Conservation (phyloP, 2,113 vertebrate genomes). For the Larimichthys polyactis region DNA sequence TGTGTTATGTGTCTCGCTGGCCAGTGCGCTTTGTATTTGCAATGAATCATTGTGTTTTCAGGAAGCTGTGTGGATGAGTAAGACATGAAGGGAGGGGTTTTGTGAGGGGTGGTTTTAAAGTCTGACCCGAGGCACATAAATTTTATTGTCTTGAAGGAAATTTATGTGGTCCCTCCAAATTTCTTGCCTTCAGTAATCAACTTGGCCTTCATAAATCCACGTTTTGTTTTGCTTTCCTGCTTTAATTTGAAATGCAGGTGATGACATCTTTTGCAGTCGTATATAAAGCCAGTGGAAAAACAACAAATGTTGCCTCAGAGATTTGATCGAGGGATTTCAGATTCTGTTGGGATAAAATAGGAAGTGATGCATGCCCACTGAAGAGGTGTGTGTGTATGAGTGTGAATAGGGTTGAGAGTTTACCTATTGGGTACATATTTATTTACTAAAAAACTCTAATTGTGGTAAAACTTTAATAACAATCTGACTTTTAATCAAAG, state of each 20-base stretch:
- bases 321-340: not conserved
- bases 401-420: not conserved
- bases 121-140: slow-evolving; percentile 16
- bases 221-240: not conserved
- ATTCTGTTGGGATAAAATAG: slow-evolving; percentile 12
- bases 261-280: not conserved
- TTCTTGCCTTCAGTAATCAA: slow-evolving; percentile 2
- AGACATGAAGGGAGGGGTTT: slow-evolving; percentile 15
- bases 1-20: slow-evolving; percentile 36
- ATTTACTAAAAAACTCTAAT: not conserved
- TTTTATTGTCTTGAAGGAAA: slow-evolving; percentile 24
- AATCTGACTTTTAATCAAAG: not conserved
- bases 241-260: slow-evolving; percentile 6
- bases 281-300: slow-evolving; percentile 9
- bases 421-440: not conserved
- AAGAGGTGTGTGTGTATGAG: slow-evolving; percentile 2
- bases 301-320: slow-evolving; percentile 7
- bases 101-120: slow-evolving; percentile 7
- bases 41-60: slow-evolving; percentile 66
- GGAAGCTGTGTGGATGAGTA: slow-evolving; percentile 64
- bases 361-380: not conserved
- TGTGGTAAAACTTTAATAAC: not conserved
- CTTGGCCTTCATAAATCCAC: slow-evolving; percentile 4
- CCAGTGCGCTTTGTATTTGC: slow-evolving; percentile 34
- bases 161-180: slow-evolving; percentile 13